Conservation (phyloP, 2,113 vertebrate species). For the Platichthys flesus region DNA sequence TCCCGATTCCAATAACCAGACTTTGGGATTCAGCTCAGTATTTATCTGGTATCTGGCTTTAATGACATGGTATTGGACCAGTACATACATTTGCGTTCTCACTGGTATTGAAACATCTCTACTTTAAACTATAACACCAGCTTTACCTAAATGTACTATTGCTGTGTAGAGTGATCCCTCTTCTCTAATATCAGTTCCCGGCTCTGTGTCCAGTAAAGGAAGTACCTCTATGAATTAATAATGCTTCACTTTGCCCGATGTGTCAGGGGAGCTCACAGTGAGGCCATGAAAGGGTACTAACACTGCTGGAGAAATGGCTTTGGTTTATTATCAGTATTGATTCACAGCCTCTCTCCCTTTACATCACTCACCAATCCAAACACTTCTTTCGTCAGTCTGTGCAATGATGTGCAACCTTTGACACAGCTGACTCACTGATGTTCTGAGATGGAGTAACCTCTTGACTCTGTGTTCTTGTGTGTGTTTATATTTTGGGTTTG, state of each 20-base stretch:
- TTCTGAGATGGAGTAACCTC: neutral
- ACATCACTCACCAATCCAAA: neutral
- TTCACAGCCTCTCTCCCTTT: slow-evolving; percentile 16
- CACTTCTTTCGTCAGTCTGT: neutral
- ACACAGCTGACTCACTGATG: slow-evolving; percentile 5
- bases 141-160: slow-evolving; percentile 5
- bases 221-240: slow-evolving; percentile 78
- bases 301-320: slow-evolving; percentile 36
- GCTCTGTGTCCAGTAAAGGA: slow-evolving; percentile 60
- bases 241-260: slow-evolving; percentile 66
- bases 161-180: slow-evolving; percentile 33
- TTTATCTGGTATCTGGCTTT: too few relatives aligned
- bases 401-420: neutral
- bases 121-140: slow-evolving; percentile 2
- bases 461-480: neutral
- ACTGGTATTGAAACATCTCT: neutral
- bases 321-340: slow-evolving; percentile 53
- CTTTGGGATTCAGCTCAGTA: too few relatives aligned
- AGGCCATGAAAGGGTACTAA: slow-evolving; percentile 43
- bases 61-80: too few relatives aligned
- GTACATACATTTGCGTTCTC: too few relatives aligned
- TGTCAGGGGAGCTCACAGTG: slow-evolving; percentile 45
- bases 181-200: slow-evolving; percentile 26
- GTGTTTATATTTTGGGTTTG: neutral
- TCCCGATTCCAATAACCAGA: too few relatives aligned